Evolutionary conservation across 1,140 invertebrate species (phyloP).

Genomic region (Macrocentrus cingulum): DNA sequence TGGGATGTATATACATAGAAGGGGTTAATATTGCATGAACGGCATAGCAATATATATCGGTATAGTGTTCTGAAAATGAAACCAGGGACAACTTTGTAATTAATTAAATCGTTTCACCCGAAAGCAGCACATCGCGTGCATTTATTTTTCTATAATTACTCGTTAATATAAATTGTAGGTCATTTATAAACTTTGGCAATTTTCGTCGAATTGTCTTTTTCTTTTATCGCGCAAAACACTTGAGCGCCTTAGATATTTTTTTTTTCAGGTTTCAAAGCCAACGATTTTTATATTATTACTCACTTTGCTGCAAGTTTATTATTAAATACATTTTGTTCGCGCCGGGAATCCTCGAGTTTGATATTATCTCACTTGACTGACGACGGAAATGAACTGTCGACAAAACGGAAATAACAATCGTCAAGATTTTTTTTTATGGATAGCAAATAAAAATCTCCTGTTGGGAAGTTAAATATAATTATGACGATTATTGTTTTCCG

Average conservation of each 20-base stretch:
- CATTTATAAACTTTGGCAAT: slow-evolving; percentile 5
- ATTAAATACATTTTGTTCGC: too few species aligned
- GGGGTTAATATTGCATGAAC: slow-evolving; percentile 8
- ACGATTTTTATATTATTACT: too few species aligned
- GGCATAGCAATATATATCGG: slow-evolving; percentile 2
- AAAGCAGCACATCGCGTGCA: slow-evolving; percentile 1
- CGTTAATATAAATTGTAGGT: not conserved
- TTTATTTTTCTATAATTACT: slow-evolving; percentile 12
- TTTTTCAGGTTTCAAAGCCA: too few species aligned
- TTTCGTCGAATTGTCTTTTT: too few species aligned
- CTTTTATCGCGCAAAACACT: too few species aligned
- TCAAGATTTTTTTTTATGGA: slow-evolving; percentile 10
- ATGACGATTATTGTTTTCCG: not conserved
- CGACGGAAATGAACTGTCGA: not conserved
- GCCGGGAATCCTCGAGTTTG: too few species aligned
- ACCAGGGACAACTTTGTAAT: slow-evolving; percentile 7
- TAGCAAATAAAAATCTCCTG: not conserved
- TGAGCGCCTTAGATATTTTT: too few species aligned
- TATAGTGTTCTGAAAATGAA: not conserved
- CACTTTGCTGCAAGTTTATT: too few species aligned
- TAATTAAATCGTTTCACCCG: slow-evolving; percentile 11
- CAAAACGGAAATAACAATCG: slow-evolving; percentile 3
- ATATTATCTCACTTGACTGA: too few species aligned
- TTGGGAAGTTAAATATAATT: not conserved
- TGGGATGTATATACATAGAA: not conserved